Evolutionary conservation across 2,888 invertebrate genomes (phyloP).

Genomic region (Ormyrus nitidulus): DNA sequence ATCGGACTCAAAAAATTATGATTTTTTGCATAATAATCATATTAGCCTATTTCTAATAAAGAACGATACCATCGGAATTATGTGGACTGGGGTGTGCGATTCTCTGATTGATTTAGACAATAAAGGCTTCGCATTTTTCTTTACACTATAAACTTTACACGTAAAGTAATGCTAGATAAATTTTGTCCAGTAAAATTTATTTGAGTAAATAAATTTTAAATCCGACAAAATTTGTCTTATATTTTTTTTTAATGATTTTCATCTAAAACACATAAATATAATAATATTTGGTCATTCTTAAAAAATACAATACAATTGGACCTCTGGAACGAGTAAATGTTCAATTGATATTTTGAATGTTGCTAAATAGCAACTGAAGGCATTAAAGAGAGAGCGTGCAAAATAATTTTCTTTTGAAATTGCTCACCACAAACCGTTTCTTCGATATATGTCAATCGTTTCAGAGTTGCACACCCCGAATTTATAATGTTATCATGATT

Average conservation of each 20-base stretch:
- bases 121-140: conserved; percentile 7
- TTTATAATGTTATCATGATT: conserved; percentile 57
- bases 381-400: conserved; percentile 4
- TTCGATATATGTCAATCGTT: conserved; percentile 52
- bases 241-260: conserved; percentile 4
- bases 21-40: conserved; percentile 31
- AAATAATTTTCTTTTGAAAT: conserved; percentile 22
- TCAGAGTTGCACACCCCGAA: conserved; percentile 59
- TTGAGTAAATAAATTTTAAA: conserved; percentile 10
- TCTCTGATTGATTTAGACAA: conserved; percentile 50
- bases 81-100: conserved; percentile 55
- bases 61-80: conserved; percentile 47
- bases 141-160: conserved; percentile 14
- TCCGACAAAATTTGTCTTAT: conserved; percentile 3
- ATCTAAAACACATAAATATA: conserved; percentile 30
- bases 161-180: conserved; percentile 1
- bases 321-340: conserved; percentile 54
- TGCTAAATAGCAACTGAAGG: conserved; percentile 1
- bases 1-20: conserved; percentile 43
- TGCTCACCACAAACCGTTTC: conserved; percentile 6
- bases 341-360: conserved; percentile 32
- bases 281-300: conserved; percentile 55
- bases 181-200: conserved; percentile 20
- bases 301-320: conserved; percentile 58
- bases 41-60: conserved; percentile 30